Base-by-base conservation (phyloP, 2,888 invertebrate species). In the Andrena hattorfiana region DNA sequence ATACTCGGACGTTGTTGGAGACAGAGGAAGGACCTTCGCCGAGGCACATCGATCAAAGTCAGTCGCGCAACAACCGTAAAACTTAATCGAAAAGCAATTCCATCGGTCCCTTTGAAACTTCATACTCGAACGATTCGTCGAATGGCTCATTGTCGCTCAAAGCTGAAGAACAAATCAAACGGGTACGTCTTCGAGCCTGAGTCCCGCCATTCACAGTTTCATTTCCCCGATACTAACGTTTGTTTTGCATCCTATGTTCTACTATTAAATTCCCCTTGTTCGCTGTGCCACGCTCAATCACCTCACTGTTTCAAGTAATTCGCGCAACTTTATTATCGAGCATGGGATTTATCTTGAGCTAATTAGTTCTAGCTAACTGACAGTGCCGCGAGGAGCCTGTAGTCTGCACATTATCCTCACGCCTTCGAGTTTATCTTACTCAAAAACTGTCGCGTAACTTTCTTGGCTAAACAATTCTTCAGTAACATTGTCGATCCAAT, bases 41-140 rank as follows among this genome's bases (percentile, higher is more conserved):
- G 26, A 35, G 70, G 6, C 23, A 30, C 51, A 85, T 87, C 77
- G 64, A 78, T 87, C 77, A 80, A 78, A 67, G 69, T 82, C 62
- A 5, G 16, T 49, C 13, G 54, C 42, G 35, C 7, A 54, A 75
- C 69, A 54, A 59, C 56, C 73, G 60, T 59, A 28, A 80, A 87
- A 72, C 63, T 74, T 77, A 70, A 81, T 72, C 51, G 67, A 67
- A 63, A 73, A 56, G 35, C 67, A 64, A 66, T 77, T 13, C 74
- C 54, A 63, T 80, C 75, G 62, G 60, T 77, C 30, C 1, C 76
- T 54, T 42, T 42, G 64, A 60, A 69, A 60, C 30, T 73, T 35
- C 42, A 23, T 8, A n/a, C 35, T 66, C 10, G 28, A 56, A 35
- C n/a, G 13, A 35, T 54, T 63, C 32, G 51, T 62, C 35, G 35